A percentile compares a stretch with the other conserved stretches of the same genome.
Evolutionary conservation across 2,888 invertebrate species (phyloP).

Genomic region (Holacanthella duospinosa): DNA sequence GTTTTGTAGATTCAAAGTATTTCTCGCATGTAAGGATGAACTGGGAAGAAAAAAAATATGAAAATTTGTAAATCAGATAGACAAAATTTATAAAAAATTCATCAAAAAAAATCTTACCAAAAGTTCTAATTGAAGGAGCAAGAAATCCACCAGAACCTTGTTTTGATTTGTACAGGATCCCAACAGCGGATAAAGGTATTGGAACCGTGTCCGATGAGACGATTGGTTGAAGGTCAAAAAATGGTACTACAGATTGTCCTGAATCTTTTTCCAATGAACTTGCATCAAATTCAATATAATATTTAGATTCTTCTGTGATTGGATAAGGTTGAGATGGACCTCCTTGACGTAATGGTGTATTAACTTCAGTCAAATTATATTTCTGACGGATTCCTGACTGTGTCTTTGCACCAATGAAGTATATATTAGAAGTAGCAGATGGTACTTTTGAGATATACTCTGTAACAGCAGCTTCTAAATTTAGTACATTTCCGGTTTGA

Average conservation of each 20-base stretch:
- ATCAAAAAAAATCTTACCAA: background rate
- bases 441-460: background rate
- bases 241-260: constrained; percentile 16
- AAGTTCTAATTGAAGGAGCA: constrained; percentile 2
- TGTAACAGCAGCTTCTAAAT: background rate
- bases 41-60: no score
- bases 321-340: constrained; percentile 19
- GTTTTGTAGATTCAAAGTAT: no score
- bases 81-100: background rate
- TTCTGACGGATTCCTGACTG: background rate
- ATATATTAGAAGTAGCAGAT: background rate
- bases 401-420: background rate
- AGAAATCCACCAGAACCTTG: constrained; percentile 17
- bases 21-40: background rate
- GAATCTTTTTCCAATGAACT: constrained; percentile 14
- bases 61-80: no score
- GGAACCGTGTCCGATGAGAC: background rate
- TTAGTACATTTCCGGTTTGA: background rate
- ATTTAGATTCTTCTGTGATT: constrained; percentile 8
- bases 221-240: constrained; percentile 15
- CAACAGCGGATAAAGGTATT: constrained; percentile 11
- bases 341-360: constrained; percentile 5
- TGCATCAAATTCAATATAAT: constrained; percentile 15
- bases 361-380: constrained; percentile 6
- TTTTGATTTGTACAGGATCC: constrained; percentile 17